Evolutionary conservation across 1,140 invertebrate species (phyloP), one percentile per base, ranked within the genome.

Genomic region (Pseudomyrmex sp.): DNA sequence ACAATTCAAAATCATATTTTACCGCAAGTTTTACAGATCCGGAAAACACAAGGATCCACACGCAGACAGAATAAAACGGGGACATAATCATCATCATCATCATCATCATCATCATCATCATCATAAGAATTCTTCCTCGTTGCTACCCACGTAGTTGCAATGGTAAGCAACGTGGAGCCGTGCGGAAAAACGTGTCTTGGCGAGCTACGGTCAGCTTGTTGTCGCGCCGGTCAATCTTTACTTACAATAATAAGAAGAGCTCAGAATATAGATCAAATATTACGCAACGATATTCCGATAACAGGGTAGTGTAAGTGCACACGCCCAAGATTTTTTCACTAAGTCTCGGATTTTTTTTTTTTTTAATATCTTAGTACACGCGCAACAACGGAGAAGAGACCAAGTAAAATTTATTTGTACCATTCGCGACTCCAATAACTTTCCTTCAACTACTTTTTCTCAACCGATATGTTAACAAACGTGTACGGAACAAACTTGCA

Each of bases 131-230:
- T 35, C 59, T n/a, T 70, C 59, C 54, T 44, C 50, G 52, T 10
- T 80, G 44, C 54, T 80, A n/a, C 76, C 76, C 44, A 80, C 76
- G 66, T 46, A 13, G 26, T 9, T 59, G 23, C 66, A 48, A 69
- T 20, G 12, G 52, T 12, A 58, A 70, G 52, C 65, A 75, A 75
- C 15, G 5, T 3, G 18, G 48, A 12, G 48, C 26, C 23, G 50
- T 52, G 50, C 23, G 54, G 35, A 20, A 10, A 10, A 35, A 70
- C 54, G 46, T 80, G 54, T n/a, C 66, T 70, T 44, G 23, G 12
- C 56, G 20, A 72, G 44, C 76, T 26, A 48, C 13, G 48, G 66
- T 59, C 54, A 80, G 74, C 54, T 20, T 20, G 35, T 58, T 68
- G 75, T 56, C 63, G 35, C 26, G 75, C 18, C 48, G 44, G 46